These are phyloP conservation scores for Apamea epomidion DNA, from an alignment of 2,888 invertebrate genomes.

Conservation along the genomic window DNA sequence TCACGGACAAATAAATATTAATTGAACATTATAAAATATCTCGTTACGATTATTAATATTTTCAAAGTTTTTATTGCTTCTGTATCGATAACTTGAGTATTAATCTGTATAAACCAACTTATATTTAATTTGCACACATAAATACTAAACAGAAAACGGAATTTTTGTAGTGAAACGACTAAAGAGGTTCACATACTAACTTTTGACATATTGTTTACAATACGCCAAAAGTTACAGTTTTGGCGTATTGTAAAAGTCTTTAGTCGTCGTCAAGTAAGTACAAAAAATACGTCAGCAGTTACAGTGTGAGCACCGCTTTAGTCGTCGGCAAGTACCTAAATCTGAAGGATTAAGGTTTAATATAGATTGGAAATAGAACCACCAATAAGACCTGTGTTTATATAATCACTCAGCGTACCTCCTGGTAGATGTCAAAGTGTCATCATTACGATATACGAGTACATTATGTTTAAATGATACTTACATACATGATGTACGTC, in stretches of 20 bases:
- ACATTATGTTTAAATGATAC: background rate
- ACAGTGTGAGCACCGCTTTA: too few species aligned
- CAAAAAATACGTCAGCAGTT: too few species aligned
- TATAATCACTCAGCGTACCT: background rate
- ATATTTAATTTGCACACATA: constrained; percentile 56
- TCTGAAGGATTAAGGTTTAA: background rate
- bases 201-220: background rate
- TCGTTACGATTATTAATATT: constrained; percentile 73
- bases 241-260: too few species aligned
- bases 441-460: too few species aligned
- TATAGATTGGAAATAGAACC: background rate
- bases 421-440: background rate
- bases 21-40: constrained; percentile 73
- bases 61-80: constrained; percentile 66
- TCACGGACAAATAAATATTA: constrained; percentile 78
- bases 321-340: too few species aligned
- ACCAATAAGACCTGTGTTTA: background rate
- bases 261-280: too few species aligned
- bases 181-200: background rate
- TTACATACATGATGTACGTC: too few species aligned
- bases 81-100: constrained; percentile 66
- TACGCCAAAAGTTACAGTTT: too few species aligned
- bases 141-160: constrained; percentile 8
- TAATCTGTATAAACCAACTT: constrained; percentile 60
- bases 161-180: background rate